phyloP scores from a whole-genome alignment of 1,140 invertebrate species.

The Schmidtea mediterranea region DNA sequence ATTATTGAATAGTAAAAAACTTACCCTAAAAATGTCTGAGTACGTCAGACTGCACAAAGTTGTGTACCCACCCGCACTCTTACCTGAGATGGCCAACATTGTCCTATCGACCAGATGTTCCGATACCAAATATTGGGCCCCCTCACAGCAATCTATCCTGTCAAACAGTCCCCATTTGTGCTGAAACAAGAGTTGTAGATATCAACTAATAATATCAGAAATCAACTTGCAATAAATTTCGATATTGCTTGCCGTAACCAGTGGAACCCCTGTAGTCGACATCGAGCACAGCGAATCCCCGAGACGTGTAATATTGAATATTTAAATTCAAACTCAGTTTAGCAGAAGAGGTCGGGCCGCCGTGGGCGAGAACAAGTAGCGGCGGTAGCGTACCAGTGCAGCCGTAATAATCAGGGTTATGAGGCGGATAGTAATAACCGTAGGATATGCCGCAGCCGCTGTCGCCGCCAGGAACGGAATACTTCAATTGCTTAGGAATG shows the following conservation, averaged over 20 bases:
- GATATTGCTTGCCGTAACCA: constrained; percentile 21
- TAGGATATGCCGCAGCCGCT: constrained; percentile 9
- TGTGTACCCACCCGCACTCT: constrained; percentile 26
- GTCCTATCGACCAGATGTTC: constrained; percentile 17
- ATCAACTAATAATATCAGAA: constrained; percentile 10
- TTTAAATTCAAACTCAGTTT: constrained; percentile 15
- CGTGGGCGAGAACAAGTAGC: constrained; percentile 22
- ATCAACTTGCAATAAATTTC: constrained; percentile 14
- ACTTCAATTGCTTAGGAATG: no score
- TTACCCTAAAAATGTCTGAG: constrained; percentile 18
- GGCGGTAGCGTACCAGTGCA: constrained; percentile 16
- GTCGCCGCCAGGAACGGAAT: constrained; percentile 3
- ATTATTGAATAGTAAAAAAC: no score
- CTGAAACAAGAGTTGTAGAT: constrained; percentile 8
- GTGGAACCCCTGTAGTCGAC: constrained; percentile 26
- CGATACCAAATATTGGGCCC: constrained; percentile 15
- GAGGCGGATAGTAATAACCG: constrained; percentile 21
- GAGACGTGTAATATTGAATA: constrained; percentile 25
- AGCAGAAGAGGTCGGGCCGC: constrained; percentile 21
- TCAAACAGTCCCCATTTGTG: constrained; percentile 24
- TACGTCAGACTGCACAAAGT: constrained; percentile 21
- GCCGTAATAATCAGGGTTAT: constrained; percentile 19
- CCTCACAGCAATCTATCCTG: constrained; percentile 22
- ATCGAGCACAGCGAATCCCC: constrained; percentile 25
- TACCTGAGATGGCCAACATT: constrained; percentile 23